Evolutionary conservation across 1,140 invertebrate genomes (phyloP).

Genomic region (Cydia splendana): DNA sequence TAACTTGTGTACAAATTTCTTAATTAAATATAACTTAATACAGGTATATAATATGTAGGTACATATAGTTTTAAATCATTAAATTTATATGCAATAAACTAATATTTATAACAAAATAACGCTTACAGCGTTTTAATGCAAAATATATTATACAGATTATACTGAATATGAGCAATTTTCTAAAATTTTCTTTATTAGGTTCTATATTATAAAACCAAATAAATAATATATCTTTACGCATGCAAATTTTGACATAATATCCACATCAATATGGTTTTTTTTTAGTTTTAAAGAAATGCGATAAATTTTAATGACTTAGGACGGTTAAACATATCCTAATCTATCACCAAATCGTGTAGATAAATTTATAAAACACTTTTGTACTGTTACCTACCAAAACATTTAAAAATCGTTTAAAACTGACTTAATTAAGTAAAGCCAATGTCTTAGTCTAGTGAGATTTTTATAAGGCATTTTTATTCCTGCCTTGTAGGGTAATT

Average conservation of each 20-base stretch:
- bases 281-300: too few species aligned
- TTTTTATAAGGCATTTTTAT: conserved; percentile 19
- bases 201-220: neutral
- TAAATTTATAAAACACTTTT: neutral
- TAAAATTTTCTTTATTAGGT: neutral
- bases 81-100: neutral
- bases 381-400: neutral
- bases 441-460: conserved; percentile 19
- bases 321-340: neutral
- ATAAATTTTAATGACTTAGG: neutral
- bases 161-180: neutral
- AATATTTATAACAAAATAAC: neutral
- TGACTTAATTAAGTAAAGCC: conserved; percentile 11
- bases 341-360: conserved; percentile 5
- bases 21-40: too few species aligned
- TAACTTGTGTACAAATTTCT: too few species aligned
- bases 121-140: neutral
- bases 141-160: neutral
- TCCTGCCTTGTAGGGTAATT: neutral
- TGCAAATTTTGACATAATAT: too few species aligned
- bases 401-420: conserved; percentile 7
- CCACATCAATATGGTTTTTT: too few species aligned
- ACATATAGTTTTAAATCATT: too few species aligned
- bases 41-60: too few species aligned
- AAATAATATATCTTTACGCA: too few species aligned